These are phyloP conservation scores for Momotus momota DNA, from an alignment of 2,797 vertebrate species.

Conservation along the genomic window DNA sequence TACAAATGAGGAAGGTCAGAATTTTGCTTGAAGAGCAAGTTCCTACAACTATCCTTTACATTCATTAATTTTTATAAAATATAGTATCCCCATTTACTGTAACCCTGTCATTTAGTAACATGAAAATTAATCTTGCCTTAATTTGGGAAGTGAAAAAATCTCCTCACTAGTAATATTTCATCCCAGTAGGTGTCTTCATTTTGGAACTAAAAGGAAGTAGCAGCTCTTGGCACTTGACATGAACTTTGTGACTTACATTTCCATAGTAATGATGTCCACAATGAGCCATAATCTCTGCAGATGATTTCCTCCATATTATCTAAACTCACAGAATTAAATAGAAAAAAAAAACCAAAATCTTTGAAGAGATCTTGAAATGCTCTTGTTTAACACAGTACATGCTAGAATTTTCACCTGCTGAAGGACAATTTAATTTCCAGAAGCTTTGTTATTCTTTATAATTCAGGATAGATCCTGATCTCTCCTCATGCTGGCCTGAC, in stretches of 20 bases:
- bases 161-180: background rate
- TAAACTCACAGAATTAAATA: background rate
- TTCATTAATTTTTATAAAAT: background rate
- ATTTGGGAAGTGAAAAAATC: background rate
- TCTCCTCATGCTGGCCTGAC: background rate
- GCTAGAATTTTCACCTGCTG: background rate
- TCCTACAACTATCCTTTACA: background rate
- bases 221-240: background rate
- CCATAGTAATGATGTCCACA: background rate
- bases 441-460: background rate
- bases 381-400: background rate
- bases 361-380: background rate
- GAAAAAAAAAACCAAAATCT: background rate
- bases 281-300: background rate
- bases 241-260: background rate
- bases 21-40: background rate
- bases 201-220: background rate
- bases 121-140: background rate
- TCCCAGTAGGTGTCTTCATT: background rate
- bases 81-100: background rate
- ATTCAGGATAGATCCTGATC: background rate
- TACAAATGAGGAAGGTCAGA: background rate
- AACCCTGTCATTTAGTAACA: background rate
- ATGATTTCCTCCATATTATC: background rate
- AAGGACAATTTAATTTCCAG: background rate